Evolutionary conservation across 2,888 invertebrate species (phyloP).

Genomic region (Sminthurides aquaticus): DNA sequence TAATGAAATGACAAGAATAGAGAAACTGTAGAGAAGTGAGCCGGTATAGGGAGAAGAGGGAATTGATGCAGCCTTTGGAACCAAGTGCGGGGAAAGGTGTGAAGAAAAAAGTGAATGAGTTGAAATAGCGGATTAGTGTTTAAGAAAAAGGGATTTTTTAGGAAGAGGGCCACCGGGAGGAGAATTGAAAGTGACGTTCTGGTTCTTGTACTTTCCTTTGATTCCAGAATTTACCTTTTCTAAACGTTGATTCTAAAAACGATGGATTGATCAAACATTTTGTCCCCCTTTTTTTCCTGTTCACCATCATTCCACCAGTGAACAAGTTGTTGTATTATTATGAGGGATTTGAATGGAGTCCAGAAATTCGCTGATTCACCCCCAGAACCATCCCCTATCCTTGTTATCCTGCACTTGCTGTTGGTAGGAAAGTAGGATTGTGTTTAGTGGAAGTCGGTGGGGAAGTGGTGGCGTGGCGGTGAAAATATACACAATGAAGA

Average conservation of each 20-base stretch:
- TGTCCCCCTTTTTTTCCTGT: constrained; percentile 38
- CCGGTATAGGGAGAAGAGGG: no score
- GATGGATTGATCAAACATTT: constrained; percentile 44
- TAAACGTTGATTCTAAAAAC: constrained; percentile 31
- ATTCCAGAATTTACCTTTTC: constrained; percentile 30
- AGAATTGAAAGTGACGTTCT: not conserved
- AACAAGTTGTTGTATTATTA: constrained; percentile 39
- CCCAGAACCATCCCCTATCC: constrained; percentile 38
- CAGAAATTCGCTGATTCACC: constrained; percentile 41
- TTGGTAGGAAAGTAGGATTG: not conserved
- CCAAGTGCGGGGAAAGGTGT: not conserved
- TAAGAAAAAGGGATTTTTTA: not conserved
- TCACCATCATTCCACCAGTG: constrained; percentile 27
- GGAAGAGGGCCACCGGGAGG: constrained; percentile 1
- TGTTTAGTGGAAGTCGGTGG: no score
- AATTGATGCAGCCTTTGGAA: no score
- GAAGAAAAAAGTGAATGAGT: not conserved
- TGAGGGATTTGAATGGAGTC: constrained; percentile 39
- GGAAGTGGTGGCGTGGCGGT: no score
- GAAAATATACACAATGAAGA: constrained; percentile 15
- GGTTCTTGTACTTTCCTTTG: constrained; percentile 27
- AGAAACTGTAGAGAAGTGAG: not conserved
- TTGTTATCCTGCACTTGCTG: constrained; percentile 31
- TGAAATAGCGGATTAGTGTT: not conserved
- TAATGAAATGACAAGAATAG: no score